Base-by-base conservation (phyloP, 2,113 vertebrate genomes). In the Atlantisia rogersi region DNA sequence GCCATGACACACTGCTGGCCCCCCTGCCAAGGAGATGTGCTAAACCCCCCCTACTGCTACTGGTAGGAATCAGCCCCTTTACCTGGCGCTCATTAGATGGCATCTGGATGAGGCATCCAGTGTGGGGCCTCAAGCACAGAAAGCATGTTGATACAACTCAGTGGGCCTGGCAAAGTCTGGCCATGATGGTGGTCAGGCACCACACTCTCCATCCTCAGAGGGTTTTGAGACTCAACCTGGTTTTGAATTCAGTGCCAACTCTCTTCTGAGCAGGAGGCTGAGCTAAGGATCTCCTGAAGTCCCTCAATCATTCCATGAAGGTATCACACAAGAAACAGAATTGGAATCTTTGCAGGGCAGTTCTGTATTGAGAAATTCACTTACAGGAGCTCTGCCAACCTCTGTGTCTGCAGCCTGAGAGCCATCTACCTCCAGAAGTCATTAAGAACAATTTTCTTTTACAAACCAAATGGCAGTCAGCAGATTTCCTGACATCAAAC, bases 1-100 rank as follows among this genome's bases (percentile, higher is more conserved):
- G 42, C 59, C 3, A 2, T 63, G 88, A 39, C 32, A 70, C 0
- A 53, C 25, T 2, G 4, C 14, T 8, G 1, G 13, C 37, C 31
- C 55, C 85, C 32, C 55, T 37, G 10, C 9, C 14, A 1, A 5
- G 15, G 44, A 56, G 35, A 46, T 14, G 39, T 3, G 15, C 64
- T 44, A 62, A 86, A 17, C 15, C 39, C 39, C 60, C 58, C 14
- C 53, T 29, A 58, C 1, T 53, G 62, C 24, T 59, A 3, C 55
- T 77, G 94, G 64, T n/a, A 74, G 81, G 11, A 68, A 20, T 25
- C 31, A 56, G n/a, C 42, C 14, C 42, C 22, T 70, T 75, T 55
- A 18, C 71, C 25, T 86, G 56, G 50, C 50, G 62, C 28, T 79
- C 28, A n/a, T 22, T 10, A 60, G 35, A 42, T 10, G 42, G 32